These are phyloP conservation scores for Hypselothyrea guttata DNA, from an alignment of 2,888 invertebrate genomes.

Conservation along the genomic window DNA sequence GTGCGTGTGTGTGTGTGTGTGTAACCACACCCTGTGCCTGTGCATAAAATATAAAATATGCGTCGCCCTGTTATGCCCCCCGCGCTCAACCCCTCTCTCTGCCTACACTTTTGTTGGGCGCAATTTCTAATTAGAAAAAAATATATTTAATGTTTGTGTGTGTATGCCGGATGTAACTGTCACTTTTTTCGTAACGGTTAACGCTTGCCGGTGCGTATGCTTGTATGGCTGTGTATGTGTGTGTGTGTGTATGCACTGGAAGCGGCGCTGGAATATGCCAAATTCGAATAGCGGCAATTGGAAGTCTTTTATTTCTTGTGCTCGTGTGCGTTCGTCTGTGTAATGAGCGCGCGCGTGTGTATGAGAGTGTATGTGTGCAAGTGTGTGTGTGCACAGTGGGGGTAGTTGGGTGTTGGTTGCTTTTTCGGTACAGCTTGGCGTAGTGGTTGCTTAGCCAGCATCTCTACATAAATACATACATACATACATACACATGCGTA, in stretches of 20 bases:
- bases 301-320: slow-evolving; percentile 41
- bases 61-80: slow-evolving; percentile 40
- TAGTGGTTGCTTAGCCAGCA: slow-evolving; percentile 62
- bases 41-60: slow-evolving; percentile 69
- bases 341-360: slow-evolving; percentile 30
- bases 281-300: slow-evolving; percentile 72
- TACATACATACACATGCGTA: slow-evolving; percentile 19
- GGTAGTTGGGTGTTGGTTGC: slow-evolving; percentile 71
- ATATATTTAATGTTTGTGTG: slow-evolving; percentile 3
- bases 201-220: slow-evolving; percentile 45
- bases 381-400: slow-evolving; percentile 47
- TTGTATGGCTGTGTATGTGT: slow-evolving; percentile 10
- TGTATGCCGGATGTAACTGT: slow-evolving; percentile 65
- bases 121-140: slow-evolving; percentile 71
- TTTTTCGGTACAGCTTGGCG: slow-evolving; percentile 66
- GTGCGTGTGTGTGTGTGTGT: slow-evolving; percentile 26
- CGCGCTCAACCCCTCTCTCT: no score
- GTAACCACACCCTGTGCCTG: slow-evolving; percentile 68
- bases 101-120: slow-evolving; percentile 67
- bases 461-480: slow-evolving; percentile 55
- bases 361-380: slow-evolving; percentile 9
- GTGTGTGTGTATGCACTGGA: slow-evolving; percentile 49
- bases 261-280: slow-evolving; percentile 66
- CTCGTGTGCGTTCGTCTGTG: slow-evolving; percentile 52
- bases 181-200: slow-evolving; percentile 62